Evolutionary conservation across 2,797 vertebrate species (phyloP), one percentile per base, ranked within the genome.

Genomic region (Sebastes glaucus): DNA sequence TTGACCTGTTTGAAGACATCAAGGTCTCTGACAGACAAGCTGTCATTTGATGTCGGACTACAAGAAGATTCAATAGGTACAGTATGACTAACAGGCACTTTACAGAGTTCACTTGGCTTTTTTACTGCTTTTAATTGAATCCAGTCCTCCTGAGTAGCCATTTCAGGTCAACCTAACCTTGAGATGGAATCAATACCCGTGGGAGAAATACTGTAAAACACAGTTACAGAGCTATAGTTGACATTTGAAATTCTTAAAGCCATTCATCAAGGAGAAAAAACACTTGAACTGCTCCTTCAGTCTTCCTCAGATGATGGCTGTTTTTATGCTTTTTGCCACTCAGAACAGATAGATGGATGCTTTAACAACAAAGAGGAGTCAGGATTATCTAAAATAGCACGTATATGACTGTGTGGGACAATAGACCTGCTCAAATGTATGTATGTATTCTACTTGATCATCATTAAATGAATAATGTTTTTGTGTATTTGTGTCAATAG

Each of bases 11-110:
- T 99, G 95, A 99, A 98, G 79, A 98, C 98, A 63, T 99, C 99
- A 70, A 97, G 97, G 91, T 99, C 99, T 76, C 95, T 97, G 90
- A 99, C 98, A 14, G 99, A 99, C 95, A 99, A 99, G 94, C 96
- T 99, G 89, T 98, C 99, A 71, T 99, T 99, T 95, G 99, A 99
- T 92, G 99, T 99, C 32, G 99, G 99, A 86, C 95, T 99, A 22
- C 96, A 96, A 91, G 97, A 99, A 92, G 96, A 98, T 84, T 97
- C 97, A 80, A 96, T 95, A 95, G 99, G 99, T 99, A 96, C 71
- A 64, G 78, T 86, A 61, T 35, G 35, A 67, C 63, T 49, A 32
- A 79, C 7, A 35, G 69, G 33, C 69, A 27, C 16, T 71, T 42
- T 4, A 49, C 60, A 52, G 42, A 53, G 33, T 71, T 65, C 66